Base-by-base conservation (phyloP, 2,888 invertebrate genomes). In the Lamproptera curius region DNA sequence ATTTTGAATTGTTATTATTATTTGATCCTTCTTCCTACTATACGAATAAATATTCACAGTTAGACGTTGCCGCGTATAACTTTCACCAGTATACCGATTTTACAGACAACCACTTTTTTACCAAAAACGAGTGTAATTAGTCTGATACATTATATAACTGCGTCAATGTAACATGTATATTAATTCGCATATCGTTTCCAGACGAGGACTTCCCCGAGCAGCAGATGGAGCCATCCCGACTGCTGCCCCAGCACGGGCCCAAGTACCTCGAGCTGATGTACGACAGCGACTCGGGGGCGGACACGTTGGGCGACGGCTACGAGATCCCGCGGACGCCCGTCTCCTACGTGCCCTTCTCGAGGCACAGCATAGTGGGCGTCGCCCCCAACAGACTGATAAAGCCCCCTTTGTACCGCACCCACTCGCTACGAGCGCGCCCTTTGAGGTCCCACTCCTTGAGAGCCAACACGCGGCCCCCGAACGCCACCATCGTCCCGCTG, bases 221-320 rank as follows among this genome's bases (percentile, higher is more conserved):
- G 1, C 70, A 81, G 52, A 82, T 85, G 85, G 86, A 85, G 57
- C 83, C 84, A 4, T 81, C 84, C 5, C 74, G 72, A 1, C 54
- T 78, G 39, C 67, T 84, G 1, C 81, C 84, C 28, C 75, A 73
- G 50, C n/a, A n/a, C n/a, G 68, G 83, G 26, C 91, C 92, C 0
- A 92, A 92, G 62, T 93, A 93, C 70, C 73, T 93, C 43, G 92
- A 93, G 69, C 73, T 93, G 39, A 80, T 92, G 65, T 91, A 92
- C 63, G 91, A 91, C 60, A 85, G 85, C 53, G 88, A 89, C 43
- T 77, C 86, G 0, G 76, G 74, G 8, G 67, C 76, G 13, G 72
- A 79, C 13, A 77, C 76, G 1, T 48, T 67, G 2, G 75, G 79
- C 55, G 91, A 91, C 61, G 92, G 91, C 1, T 92, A 92, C 70